Evolutionary conservation across 92 coral and sea anemone genomes (phyloP), one percentile per base, ranked within the genome.

Genomic region (Anthopleura xanthogrammica): DNA sequence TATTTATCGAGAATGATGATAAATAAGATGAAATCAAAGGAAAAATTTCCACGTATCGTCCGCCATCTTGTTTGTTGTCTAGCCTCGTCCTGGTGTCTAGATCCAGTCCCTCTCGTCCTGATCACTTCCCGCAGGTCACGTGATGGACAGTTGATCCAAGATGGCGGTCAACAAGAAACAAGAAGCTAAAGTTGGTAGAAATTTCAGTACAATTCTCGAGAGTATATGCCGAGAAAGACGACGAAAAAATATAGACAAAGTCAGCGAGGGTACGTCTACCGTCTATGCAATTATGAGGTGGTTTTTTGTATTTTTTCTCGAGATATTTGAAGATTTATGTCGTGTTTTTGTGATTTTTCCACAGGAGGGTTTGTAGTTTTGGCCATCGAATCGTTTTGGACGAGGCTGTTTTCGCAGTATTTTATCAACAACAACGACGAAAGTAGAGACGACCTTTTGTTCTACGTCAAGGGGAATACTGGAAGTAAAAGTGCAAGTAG

Each of bases 311-410:
- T 83, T 56, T 80, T 22, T 70, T 22, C 60, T 55, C 79, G 83
- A 84, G 72, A n/a, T 19, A 76, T 75, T 88, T 43, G 17, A 29
- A 56, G 42, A 24, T 75, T 76, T 56, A 22, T 81, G 29, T 65
- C 36, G 74, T 10, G 74, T 68, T 29, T 41, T 39, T 56, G 46
- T 29, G 36, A 29, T 29, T 29, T 29, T 29, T 29, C 36, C 36
- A 46, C 83, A 93, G 98, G 93, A 55, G 98, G 98, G 20, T 93
- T 93, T 60, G 94, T 93, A 70, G 98, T 93, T 16, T 83, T 93
- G 84, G 98, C 98, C 3, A 93, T 93, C 65, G 98, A 93, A 64
- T 93, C 98, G 55, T 93, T 93, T 73, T 93, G 98, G 98, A 93
- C 98, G 60, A 79, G 98, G 55, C 85, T 93, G 56, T 93, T 93